Percentiles rank a stretch among this genome's conserved stretches.
These are phyloP conservation scores for Columbina picui DNA, from an alignment of 2,113 vertebrate genomes.

Conservation along the genomic window DNA sequence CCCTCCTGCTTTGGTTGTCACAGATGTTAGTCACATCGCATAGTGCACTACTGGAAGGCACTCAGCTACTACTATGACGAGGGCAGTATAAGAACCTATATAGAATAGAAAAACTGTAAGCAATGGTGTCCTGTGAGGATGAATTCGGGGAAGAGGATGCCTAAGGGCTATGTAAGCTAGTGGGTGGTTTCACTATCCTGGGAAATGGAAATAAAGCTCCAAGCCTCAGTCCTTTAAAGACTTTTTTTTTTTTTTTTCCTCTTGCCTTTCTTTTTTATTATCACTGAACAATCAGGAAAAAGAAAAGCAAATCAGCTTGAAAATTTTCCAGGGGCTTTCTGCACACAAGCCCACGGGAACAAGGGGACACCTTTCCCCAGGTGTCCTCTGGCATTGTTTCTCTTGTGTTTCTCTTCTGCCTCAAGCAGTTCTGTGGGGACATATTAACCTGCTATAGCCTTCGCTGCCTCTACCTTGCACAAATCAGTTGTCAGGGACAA, in stretches of 20 bases:
- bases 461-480: not conserved
- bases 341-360: not conserved
- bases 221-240: not conserved
- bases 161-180: not conserved
- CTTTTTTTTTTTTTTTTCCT: not conserved
- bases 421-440: not conserved
- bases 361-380: not conserved
- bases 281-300: not conserved
- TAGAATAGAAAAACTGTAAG: slow-evolving; percentile 6
- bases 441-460: not conserved
- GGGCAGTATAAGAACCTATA: not conserved
- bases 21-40: slow-evolving; percentile 35
- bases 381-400: not conserved
- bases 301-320: not conserved
- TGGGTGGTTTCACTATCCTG: not conserved
- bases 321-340: not conserved
- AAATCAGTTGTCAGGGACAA: not conserved
- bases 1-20: slow-evolving; percentile 33
- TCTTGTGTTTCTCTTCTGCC: not conserved
- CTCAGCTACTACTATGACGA: not conserved
- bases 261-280: not conserved
- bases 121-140: slow-evolving; percentile 11
- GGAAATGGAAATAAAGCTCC: slow-evolving; percentile 24
- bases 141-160: slow-evolving; percentile 20
- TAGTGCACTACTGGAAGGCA: slow-evolving; percentile 31